These are phyloP conservation scores for Morone chrysops DNA, from an alignment of 2,113 vertebrate species.

Conservation along the genomic window DNA sequence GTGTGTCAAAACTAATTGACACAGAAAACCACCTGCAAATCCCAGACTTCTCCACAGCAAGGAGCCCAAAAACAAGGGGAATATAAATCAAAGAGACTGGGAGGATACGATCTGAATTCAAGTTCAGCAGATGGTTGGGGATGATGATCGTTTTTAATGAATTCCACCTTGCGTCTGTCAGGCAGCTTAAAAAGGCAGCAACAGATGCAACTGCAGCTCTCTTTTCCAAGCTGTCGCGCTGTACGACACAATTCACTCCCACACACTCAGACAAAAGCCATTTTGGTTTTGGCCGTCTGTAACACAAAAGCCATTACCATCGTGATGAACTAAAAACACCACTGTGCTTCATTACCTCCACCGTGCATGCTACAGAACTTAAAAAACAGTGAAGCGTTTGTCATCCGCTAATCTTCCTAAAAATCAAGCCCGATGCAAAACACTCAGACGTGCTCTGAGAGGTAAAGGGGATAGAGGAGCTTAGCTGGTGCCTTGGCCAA, in stretches of 20 bases:
- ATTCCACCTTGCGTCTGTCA: constrained; percentile 38
- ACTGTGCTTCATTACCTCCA: constrained; percentile 30
- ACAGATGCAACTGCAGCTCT: constrained; percentile 50
- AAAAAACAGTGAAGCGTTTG: constrained; percentile 33
- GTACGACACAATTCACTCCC: constrained; percentile 3
- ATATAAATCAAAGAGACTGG: constrained; percentile 20
- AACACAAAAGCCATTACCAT: constrained; percentile 50
- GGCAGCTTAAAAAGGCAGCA: constrained; percentile 29
- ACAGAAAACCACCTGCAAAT: constrained; percentile 16
- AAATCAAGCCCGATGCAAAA: constrained; percentile 20
- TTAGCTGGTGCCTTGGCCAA: constrained; percentile 43
- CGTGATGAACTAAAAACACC: constrained; percentile 45
- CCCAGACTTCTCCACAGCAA: not conserved
- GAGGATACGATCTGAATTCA: constrained; percentile 14
- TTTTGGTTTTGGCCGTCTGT: constrained; percentile 37
- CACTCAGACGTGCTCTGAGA: constrained; percentile 38
- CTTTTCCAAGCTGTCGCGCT: constrained; percentile 34
- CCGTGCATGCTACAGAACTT: not conserved
- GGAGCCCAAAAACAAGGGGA: not conserved
- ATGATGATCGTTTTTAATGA: constrained; percentile 39
- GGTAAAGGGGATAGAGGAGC: constrained; percentile 35
- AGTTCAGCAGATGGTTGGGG: constrained; percentile 44
- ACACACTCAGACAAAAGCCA: constrained; percentile 42
- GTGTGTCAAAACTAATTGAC: not conserved
- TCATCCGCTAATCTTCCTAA: constrained; percentile 37